Percentiles rank a stretch among this genome's conserved stretches.
Conservation (phyloP, 2,113 vertebrate species). For the Dicrurus megarhynchus region DNA sequence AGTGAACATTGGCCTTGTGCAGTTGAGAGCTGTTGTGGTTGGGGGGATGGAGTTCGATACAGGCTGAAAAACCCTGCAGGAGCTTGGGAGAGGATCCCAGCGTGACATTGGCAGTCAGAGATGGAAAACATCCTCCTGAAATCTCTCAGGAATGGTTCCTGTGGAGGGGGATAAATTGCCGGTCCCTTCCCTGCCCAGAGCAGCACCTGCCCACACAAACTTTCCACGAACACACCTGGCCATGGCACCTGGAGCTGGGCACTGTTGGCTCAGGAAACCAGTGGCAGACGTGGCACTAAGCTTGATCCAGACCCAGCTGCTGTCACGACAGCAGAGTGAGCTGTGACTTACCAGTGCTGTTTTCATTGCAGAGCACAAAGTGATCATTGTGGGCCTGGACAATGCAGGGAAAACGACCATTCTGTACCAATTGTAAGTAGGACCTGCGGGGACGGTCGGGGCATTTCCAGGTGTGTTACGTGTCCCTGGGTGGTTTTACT, state of each 20-base stretch:
- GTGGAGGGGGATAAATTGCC: not conserved
- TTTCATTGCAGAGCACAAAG: slow-evolving; percentile 92
- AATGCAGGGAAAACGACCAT: slow-evolving; percentile 99
- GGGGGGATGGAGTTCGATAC: too few species aligned
- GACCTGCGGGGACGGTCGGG: not conserved
- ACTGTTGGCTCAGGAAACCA: not conserved
- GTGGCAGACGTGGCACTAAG: not conserved
- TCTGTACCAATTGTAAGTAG: slow-evolving; percentile 98
- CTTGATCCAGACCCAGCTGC: not conserved
- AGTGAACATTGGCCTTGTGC: not conserved
- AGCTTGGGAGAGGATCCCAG: not conserved
- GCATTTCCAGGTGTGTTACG: not conserved
- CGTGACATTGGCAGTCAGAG: accelerated
- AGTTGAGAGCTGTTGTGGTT: not conserved
- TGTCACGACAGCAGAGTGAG: not conserved
- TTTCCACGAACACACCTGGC: not conserved
- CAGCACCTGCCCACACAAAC: not conserved
- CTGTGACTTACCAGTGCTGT: not conserved
- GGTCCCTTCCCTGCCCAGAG: not conserved
- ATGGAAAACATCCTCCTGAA: not conserved
- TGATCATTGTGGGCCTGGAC: slow-evolving; percentile 98
- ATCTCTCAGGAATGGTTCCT: not conserved
- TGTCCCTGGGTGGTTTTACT: not conserved
- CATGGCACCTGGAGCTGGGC: not conserved
- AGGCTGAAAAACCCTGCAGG: not conserved